Percentiles rank a stretch among this genome's conserved stretches.
Conservation (phyloP, 2,888 invertebrate genomes). For the Diarsia mendica region DNA sequence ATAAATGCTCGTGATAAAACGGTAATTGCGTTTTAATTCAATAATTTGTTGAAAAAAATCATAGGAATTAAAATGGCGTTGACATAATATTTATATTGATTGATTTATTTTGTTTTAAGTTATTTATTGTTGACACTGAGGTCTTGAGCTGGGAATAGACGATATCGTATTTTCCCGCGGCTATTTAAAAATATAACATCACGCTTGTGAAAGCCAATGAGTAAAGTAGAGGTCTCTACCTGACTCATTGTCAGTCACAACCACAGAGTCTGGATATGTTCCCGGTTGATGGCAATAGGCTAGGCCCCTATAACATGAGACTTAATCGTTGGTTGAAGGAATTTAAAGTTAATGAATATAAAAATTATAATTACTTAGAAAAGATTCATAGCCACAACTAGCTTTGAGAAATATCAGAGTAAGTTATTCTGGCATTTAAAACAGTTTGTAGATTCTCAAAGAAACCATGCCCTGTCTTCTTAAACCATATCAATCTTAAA, state of each 20-base stretch:
- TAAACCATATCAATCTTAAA: constrained; percentile 44
- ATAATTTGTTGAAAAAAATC: constrained; percentile 48
- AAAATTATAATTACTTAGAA: too few species aligned
- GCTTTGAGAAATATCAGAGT: too few species aligned
- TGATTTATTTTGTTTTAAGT: constrained; percentile 48
- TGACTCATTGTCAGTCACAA: too few species aligned
- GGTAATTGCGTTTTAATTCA: constrained; percentile 57
- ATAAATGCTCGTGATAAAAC: constrained; percentile 56
- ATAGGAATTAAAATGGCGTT: constrained; percentile 53
- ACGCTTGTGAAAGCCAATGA: too few species aligned
- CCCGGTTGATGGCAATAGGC: too few species aligned
- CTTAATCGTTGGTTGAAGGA: too few species aligned
- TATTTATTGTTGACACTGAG: constrained; percentile 8
- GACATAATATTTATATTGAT: constrained; percentile 41
- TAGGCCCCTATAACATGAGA: too few species aligned
- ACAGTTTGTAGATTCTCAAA: background rate
- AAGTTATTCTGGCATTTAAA: background rate
- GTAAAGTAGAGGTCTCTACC: too few species aligned
- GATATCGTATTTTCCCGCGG: constrained; percentile 19
- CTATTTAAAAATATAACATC: background rate
- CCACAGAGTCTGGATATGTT: too few species aligned
- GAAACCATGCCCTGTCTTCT: background rate
- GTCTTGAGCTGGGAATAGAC: constrained; percentile 20
- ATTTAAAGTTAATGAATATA: too few species aligned
- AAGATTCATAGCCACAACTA: too few species aligned